Evolutionary conservation across 2,797 vertebrate species (phyloP).

Genomic region (Naso thynnoides): DNA sequence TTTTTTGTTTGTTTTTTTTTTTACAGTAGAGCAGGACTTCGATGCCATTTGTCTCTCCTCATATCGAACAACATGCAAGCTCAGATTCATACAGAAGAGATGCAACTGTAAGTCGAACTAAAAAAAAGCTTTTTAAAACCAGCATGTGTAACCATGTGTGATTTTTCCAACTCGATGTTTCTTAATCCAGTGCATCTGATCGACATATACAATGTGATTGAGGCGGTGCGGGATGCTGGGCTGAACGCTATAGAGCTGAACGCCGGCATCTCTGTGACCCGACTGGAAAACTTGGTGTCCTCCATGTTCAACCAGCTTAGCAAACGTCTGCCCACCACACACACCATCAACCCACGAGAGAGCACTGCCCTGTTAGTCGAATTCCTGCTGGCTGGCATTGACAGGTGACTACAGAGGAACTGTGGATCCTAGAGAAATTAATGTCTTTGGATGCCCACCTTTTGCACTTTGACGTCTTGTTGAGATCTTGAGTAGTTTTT

Average conservation of each 20-base stretch:
- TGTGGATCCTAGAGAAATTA: neutral
- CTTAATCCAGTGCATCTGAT: conserved; percentile 89
- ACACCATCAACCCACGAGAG: conserved; percentile 91
- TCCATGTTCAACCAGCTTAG: conserved; percentile 94
- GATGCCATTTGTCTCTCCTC: conserved; percentile 93
- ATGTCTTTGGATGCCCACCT: neutral
- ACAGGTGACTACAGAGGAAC: conserved; percentile 81
- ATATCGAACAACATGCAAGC: conserved; percentile 94
- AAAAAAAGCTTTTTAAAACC: neutral
- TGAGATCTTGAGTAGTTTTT: neutral
- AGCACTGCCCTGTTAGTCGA: conserved; percentile 92
- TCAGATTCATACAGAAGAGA: conserved; percentile 93
- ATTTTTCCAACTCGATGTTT: neutral
- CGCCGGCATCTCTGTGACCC: conserved; percentile 87
- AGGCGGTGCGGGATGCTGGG: conserved; percentile 94
- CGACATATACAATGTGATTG: conserved; percentile 95
- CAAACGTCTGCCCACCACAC: conserved; percentile 93
- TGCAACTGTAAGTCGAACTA: conserved; percentile 92
- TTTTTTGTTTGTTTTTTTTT: too few species aligned
- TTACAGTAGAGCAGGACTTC: conserved; percentile 91
- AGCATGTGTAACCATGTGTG: too few species aligned
- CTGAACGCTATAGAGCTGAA: conserved; percentile 90
- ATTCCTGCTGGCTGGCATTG: conserved; percentile 90
- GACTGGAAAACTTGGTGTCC: conserved; percentile 93
- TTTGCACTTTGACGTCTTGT: neutral